Percentiles rank a stretch among this genome's conserved stretches.
Conservation (phyloP, 2,113 vertebrate genomes). For the Callionymus lyra region DNA sequence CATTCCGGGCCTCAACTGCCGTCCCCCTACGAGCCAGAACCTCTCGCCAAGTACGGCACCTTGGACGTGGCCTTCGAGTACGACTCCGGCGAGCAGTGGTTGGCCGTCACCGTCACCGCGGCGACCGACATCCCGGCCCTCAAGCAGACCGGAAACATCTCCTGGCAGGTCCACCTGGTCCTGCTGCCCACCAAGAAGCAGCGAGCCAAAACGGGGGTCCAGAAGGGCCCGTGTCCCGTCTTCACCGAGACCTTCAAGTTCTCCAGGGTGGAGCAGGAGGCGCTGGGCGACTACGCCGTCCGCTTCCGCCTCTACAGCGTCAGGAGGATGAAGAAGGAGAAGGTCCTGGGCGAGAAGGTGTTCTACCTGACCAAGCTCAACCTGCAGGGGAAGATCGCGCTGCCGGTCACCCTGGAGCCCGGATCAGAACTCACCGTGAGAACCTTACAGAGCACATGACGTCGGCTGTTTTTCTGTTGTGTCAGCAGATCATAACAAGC, state of each 20-base stretch:
- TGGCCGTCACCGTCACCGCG: constrained; percentile 92
- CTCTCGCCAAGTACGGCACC: constrained; percentile 88
- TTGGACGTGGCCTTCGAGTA: constrained; percentile 97
- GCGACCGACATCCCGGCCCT: constrained; percentile 91
- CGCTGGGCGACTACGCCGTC: constrained; percentile 88
- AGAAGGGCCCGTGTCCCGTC: constrained; percentile 86
- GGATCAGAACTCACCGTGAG: constrained; percentile 88
- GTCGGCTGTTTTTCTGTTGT: background rate
- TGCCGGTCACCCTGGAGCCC: constrained; percentile 89
- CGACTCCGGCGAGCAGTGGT: constrained; percentile 86
- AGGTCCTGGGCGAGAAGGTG: constrained; percentile 93
- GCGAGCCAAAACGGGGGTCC: constrained; percentile 90
- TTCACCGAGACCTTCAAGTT: constrained; percentile 97
- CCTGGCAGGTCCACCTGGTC: constrained; percentile 96
- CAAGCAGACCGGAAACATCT: constrained; percentile 83
- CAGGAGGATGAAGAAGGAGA: constrained; percentile 91
- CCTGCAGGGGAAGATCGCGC: constrained; percentile 90
- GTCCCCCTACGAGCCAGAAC: constrained; percentile 87
- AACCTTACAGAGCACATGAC: constrained; percentile 15
- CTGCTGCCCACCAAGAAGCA: constrained; percentile 95
- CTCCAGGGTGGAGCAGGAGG: constrained; percentile 84
- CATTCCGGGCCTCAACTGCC: constrained; percentile 80
- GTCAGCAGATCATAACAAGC: too few relatives aligned
- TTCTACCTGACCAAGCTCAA: constrained; percentile 96
- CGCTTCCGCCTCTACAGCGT: constrained; percentile 92